Evolutionary conservation across 2,113 vertebrate species (phyloP).

Genomic region (Carlito syrichta): DNA sequence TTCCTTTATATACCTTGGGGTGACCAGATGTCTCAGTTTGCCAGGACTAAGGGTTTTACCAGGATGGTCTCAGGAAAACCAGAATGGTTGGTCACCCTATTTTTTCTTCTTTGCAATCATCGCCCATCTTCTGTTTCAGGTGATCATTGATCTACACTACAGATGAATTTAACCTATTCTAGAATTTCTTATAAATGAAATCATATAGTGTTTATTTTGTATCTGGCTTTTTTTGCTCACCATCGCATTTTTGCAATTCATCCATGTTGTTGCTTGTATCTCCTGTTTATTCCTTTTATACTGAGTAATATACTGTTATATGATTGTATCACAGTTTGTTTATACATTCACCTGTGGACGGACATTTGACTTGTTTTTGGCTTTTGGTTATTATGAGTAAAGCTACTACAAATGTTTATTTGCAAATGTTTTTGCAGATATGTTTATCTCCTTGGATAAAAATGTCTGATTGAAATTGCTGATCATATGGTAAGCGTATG

Average conservation of each 20-base stretch:
- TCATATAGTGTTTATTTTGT: neutral
- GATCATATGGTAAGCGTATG: neutral
- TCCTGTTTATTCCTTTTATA: neutral
- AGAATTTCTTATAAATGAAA: neutral
- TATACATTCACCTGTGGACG: neutral
- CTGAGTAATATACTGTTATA: neutral
- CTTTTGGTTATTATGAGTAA: neutral
- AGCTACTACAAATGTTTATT: neutral
- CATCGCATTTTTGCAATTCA: neutral
- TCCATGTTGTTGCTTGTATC: neutral
- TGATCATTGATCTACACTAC: neutral
- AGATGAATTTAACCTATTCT: neutral
- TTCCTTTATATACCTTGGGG: neutral
- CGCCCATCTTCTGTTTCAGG: neutral
- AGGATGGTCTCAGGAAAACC: neutral
- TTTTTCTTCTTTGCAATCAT: neutral
- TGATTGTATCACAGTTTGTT: neutral
- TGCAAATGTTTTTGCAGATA: neutral
- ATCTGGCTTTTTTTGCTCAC: neutral
- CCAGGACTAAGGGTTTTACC: neutral
- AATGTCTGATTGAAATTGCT: neutral
- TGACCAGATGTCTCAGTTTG: neutral
- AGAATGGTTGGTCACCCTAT: neutral
- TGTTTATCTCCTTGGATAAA: neutral
- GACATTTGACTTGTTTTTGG: neutral